Percentiles rank a stretch among this genome's conserved stretches.
Conservation (phyloP, 2,797 vertebrate species). For the Ptychadena robeensis region DNA sequence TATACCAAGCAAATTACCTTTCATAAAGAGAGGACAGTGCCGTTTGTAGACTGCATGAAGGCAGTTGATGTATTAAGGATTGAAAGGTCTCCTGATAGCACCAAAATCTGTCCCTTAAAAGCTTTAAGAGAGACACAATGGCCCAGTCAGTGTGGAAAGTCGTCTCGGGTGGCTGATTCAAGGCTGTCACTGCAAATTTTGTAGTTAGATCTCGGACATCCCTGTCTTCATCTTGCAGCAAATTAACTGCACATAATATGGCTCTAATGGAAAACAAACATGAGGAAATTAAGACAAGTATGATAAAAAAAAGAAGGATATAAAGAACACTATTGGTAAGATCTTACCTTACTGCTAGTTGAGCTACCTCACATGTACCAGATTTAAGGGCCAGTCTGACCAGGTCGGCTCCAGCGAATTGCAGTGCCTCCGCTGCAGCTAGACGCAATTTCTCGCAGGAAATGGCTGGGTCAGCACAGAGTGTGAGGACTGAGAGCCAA, state of each 20-base stretch:
- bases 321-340: background rate
- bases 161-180: conserved; percentile 22
- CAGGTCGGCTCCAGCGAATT: conserved; percentile 68
- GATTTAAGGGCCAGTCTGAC: conserved; percentile 63
- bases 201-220: conserved; percentile 78
- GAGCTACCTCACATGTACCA: background rate
- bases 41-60: conserved; percentile 71
- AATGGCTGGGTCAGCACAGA: conserved; percentile 67
- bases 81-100: conserved; percentile 72
- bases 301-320: background rate
- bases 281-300: background rate
- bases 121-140: conserved; percentile 75
- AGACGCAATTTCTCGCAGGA: conserved; percentile 77
- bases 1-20: conserved; percentile 17
- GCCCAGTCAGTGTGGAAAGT: conserved; percentile 73
- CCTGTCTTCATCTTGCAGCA: conserved; percentile 87
- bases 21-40: conserved; percentile 27
- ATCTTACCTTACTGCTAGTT: conserved; percentile 74
- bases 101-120: conserved; percentile 76
- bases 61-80: conserved; percentile 78
- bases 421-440: conserved; percentile 79
- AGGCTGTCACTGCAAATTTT: conserved; percentile 74
- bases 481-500: conserved; percentile 78
- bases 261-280: conserved; percentile 1
- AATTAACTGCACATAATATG: conserved; percentile 70